Evolutionary conservation across 2,888 invertebrate species (phyloP).

Genomic region (Agrotis puta): DNA sequence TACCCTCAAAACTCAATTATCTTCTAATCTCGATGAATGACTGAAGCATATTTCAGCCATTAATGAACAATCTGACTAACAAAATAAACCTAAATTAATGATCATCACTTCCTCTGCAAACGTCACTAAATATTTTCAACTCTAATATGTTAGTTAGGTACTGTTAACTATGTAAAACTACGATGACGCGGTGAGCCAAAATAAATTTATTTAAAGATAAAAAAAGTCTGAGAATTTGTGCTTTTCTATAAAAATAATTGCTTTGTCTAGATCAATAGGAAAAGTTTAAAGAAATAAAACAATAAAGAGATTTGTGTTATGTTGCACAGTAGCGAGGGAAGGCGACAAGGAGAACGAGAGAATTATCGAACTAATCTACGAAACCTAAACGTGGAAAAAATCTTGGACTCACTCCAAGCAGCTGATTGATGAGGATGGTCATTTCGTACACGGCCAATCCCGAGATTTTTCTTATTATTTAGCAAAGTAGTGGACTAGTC

Average conservation of each 20-base stretch:
- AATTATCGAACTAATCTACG: slow-evolving; percentile 89
- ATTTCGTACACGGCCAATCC: slow-evolving; percentile 91
- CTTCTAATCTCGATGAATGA: slow-evolving; percentile 5
- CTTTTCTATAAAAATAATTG: slow-evolving; percentile 35
- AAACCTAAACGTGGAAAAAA: slow-evolving; percentile 91
- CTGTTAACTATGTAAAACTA: slow-evolving; percentile 35
- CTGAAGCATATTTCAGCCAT: slow-evolving; percentile 1
- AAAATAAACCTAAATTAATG: slow-evolving; percentile 43
- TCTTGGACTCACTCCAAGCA: slow-evolving; percentile 89
- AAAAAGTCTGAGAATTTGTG: slow-evolving; percentile 23
- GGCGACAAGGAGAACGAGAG: slow-evolving; percentile 80
- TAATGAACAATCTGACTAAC: slow-evolving; percentile 23
- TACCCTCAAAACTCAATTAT: slow-evolving; percentile 2
- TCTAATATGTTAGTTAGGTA: slow-evolving; percentile 12
- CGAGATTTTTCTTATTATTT: slow-evolving; percentile 91
- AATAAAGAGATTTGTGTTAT: slow-evolving; percentile 60
- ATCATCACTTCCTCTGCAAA: slow-evolving; percentile 34
- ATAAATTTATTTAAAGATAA: slow-evolving; percentile 30
- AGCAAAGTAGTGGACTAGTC: slow-evolving; percentile 89
- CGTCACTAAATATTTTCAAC: slow-evolving; percentile 32
- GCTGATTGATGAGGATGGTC: slow-evolving; percentile 91
- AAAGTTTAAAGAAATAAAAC: slow-evolving; percentile 55
- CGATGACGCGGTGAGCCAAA: slow-evolving; percentile 35
- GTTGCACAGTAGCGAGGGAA: slow-evolving; percentile 69
- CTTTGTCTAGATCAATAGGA: slow-evolving; percentile 53